These are phyloP conservation scores for Fissipunctia ypsillon DNA, from an alignment of 2,888 invertebrate species.

Conservation along the genomic window DNA sequence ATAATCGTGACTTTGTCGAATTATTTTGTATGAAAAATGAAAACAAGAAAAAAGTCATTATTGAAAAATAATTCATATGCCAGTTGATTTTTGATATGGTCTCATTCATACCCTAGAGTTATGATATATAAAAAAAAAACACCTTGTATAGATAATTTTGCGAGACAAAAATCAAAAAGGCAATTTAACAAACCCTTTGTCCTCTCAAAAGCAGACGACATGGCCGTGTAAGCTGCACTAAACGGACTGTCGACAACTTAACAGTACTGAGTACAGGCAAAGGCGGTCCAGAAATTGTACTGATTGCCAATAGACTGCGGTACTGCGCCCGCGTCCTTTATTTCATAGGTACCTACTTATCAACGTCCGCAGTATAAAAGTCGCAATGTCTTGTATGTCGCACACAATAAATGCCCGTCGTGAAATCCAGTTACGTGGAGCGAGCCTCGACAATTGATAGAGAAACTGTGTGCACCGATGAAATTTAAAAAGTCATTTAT, in stretches of 20 bases:
- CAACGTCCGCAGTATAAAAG: constrained; percentile 81
- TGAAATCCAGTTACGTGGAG: constrained; percentile 88
- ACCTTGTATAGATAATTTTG: no score
- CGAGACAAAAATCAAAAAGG: neutral
- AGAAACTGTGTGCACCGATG: constrained; percentile 91
- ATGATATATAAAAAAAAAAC: no score
- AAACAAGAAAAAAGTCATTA: no score
- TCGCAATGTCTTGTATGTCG: constrained; percentile 85
- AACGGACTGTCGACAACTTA: constrained; percentile 15
- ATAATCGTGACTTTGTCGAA: no score
- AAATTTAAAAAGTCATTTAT: constrained; percentile 91
- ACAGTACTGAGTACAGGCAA: constrained; percentile 40
- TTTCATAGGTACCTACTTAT: constrained; percentile 69
- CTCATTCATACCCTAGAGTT: no score
- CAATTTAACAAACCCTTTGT: constrained; percentile 33
- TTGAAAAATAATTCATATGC: no score
- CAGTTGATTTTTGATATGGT: no score
- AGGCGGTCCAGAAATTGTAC: constrained; percentile 65
- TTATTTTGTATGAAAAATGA: no score
- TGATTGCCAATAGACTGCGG: constrained; percentile 77
- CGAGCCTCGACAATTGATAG: constrained; percentile 90
- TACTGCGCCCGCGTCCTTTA: constrained; percentile 72
- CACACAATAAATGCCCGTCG: constrained; percentile 89
- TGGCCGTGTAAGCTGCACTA: constrained; percentile 11
- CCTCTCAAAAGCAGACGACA: constrained; percentile 3